Evolutionary conservation across 2,888 invertebrate genomes (phyloP), one percentile per base, ranked within the genome.

Genomic region (Drosophila greeni): DNA sequence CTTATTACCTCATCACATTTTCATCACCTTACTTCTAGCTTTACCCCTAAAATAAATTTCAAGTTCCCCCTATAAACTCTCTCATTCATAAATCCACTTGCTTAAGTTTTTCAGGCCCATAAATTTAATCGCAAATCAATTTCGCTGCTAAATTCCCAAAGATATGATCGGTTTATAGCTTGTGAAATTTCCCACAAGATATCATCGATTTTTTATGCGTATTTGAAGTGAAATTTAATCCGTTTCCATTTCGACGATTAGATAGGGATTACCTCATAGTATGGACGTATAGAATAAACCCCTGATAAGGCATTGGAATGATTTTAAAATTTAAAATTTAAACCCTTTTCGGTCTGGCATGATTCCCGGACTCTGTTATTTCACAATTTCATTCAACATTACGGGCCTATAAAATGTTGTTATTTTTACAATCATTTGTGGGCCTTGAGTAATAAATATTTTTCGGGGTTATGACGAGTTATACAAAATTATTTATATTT

Each of bases 61-160:
- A 29, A 29, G 29, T 29, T 18, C 7, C 11, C 11, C 14, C 20
- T 20, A 39, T 7, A 23, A 14, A 2, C 14, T 39, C 20, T 8
- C 18, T 14, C 45, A 45, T 45, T 45, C 45, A 45, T 29, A 29
- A 45, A 45, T 29, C 29, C 45, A 18, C 18, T 29, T 18, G 29
- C 4, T 45, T 29, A 8, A 18, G 18, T 18, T 14, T 5, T 5
- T 8, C 3, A 18, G 14, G 45, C 18, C 5, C 45, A 29, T 45
- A 45, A 45, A 45, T 45, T 29, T 29, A 45, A 45, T 45, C 45
- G 29, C 45, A 45, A 45, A 45, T 45, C 45, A 45, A 45, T 16
- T 45, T 18, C 18, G 29, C 18, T 18, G 29, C 45, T 45, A 29
- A 45, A 45, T 45, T 45, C 45, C 45, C 45, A 45, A 18, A 12